phyloP scores from a whole-genome alignment of 2,888 invertebrate species.

The Candidula unifasciata region DNA sequence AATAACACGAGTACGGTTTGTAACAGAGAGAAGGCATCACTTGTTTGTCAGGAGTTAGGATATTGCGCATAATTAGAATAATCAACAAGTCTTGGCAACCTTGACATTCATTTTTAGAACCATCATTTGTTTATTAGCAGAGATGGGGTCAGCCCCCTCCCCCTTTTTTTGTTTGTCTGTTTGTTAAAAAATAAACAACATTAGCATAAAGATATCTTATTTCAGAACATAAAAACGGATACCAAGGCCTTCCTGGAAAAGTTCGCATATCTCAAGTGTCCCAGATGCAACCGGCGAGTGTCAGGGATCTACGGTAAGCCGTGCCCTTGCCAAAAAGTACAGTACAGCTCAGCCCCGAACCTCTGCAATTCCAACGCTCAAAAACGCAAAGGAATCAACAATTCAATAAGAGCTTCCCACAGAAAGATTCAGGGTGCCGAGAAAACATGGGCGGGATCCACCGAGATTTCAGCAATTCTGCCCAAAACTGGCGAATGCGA shows the following conservation, averaged over 20 bases:
- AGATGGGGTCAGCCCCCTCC: neutral
- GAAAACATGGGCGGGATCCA: neutral
- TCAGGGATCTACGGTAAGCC: constrained; percentile 4
- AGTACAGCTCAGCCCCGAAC: neutral
- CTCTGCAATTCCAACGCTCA: neutral
- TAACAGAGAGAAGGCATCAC: no score
- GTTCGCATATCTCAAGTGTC: neutral
- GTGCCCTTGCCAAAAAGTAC: neutral
- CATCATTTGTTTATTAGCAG: no score
- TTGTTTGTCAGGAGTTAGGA: no score
- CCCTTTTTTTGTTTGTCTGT: no score
- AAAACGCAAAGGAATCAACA: neutral
- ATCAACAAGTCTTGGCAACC: neutral
- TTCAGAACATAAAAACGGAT: neutral
- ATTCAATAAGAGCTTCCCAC: no score
- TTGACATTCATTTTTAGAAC: no score
- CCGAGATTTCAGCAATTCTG: neutral
- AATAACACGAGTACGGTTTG: no score
- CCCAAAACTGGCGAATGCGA: neutral
- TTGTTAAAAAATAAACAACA: neutral
- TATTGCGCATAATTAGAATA: neutral
- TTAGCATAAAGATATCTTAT: neutral
- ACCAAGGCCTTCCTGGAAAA: neutral
- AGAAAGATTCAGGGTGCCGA: no score
- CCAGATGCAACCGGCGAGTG: neutral